Conservation (phyloP, 2,888 invertebrate genomes). For the Netelia virgata region DNA sequence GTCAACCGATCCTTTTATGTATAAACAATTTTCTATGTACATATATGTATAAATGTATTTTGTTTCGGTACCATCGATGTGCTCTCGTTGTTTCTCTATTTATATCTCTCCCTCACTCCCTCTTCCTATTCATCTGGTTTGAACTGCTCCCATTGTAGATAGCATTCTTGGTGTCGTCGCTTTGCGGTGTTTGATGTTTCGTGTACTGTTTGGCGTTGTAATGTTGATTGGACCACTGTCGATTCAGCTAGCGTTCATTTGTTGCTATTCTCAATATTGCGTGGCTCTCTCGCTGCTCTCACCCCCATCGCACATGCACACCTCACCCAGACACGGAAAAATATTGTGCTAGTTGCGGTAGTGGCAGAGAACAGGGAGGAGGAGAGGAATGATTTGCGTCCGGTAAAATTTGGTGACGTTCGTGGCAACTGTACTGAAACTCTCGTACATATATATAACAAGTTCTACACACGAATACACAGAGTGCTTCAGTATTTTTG, state of each 20-base stretch:
- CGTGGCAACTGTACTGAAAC: conserved; percentile 37
- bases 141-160: conserved; percentile 46
- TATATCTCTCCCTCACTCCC: background rate
- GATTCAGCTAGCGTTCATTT: conserved; percentile 83
- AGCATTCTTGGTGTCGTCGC: conserved; percentile 75
- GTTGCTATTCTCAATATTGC: conserved; percentile 77
- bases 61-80: conserved; percentile 38
- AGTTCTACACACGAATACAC: too few relatives aligned
- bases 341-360: background rate
- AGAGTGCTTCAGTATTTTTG: too few relatives aligned
- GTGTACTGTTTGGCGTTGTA: conserved; percentile 80
- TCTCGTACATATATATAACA: background rate
- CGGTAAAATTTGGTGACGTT: conserved; percentile 55
- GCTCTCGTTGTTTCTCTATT: conserved; percentile 62
- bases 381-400: conserved; percentile 36
- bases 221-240: conserved; percentile 84
- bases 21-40: background rate
- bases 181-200: conserved; percentile 78
- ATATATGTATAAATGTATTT: conserved; percentile 6
- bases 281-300: conserved; percentile 35
- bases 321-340: background rate
- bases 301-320: background rate
- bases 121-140: conserved; percentile 58
- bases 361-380: background rate
- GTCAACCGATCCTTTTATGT: background rate